Evolutionary conservation across 1,140 invertebrate genomes (phyloP).

Genomic region (Homalodisca vitripennis): DNA sequence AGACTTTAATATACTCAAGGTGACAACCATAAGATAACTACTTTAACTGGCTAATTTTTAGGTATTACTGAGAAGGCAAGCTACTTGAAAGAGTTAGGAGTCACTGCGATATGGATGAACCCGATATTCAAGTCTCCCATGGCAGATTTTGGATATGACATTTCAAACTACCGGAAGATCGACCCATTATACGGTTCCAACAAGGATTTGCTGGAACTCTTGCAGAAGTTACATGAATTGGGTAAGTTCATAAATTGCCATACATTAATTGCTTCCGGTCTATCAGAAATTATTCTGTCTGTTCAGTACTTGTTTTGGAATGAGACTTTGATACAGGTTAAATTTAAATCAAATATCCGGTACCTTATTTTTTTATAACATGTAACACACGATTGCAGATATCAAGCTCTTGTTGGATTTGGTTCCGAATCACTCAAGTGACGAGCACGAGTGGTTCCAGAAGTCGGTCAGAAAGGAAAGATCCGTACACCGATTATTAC

Average conservation of each 20-base stretch:
- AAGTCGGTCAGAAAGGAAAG: slow-evolving; percentile 57
- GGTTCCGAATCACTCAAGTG: slow-evolving; percentile 80
- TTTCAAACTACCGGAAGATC: slow-evolving; percentile 70
- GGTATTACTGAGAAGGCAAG: slow-evolving; percentile 51
- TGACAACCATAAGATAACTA: no score
- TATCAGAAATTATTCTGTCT: no score
- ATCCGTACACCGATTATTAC: slow-evolving; percentile 71
- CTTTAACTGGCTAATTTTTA: slow-evolving; percentile 11
- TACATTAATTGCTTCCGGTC: no score
- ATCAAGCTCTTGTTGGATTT: slow-evolving; percentile 80
- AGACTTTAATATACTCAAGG: no score
- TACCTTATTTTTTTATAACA: no score
- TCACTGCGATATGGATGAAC: slow-evolving; percentile 64
- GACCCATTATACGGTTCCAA: slow-evolving; percentile 69
- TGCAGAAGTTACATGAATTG: slow-evolving; percentile 12
- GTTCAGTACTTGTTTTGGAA: no score
- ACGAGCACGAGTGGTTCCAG: slow-evolving; percentile 66
- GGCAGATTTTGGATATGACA: slow-evolving; percentile 72
- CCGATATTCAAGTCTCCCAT: slow-evolving; percentile 68
- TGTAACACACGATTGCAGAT: no score
- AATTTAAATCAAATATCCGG: no score
- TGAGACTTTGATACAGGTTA: no score
- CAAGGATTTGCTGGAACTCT: slow-evolving; percentile 26
- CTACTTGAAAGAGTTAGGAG: slow-evolving; percentile 63
- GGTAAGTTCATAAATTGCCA: no score